Evolutionary conservation across 2,888 invertebrate species (phyloP).

Genomic region (Mongoloraphidia duomilia): DNA sequence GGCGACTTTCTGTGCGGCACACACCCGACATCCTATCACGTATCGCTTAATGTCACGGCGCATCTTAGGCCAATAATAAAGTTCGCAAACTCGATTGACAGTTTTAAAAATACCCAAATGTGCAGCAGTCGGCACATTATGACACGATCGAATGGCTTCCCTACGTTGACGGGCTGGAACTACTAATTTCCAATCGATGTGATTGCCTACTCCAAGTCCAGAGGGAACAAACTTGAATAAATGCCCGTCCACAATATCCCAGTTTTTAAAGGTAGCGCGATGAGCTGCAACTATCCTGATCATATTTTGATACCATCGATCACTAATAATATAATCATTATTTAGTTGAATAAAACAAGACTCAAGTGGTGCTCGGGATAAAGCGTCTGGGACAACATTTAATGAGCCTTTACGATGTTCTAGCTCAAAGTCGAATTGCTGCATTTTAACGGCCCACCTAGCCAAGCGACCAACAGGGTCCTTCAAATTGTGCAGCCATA

Average conservation of each 20-base stretch:
- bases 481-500: too few relatives aligned
- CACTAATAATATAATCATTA: too few relatives aligned
- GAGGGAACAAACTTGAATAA: slow-evolving; percentile 10
- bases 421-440: neutral
- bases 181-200: slow-evolving; percentile 5
- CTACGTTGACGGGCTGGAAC: neutral
- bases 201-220: neutral
- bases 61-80: slow-evolving; percentile 6
- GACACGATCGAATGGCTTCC: slow-evolving; percentile 5
- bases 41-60: neutral
- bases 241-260: slow-evolving; percentile 8
- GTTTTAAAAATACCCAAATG: slow-evolving; percentile 6
- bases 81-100: neutral
- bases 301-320: slow-evolving; percentile 11
- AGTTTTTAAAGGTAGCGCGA: slow-evolving; percentile 9
- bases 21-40: slow-evolving; percentile 1
- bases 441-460: neutral
- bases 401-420: slow-evolving; percentile 2
- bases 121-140: neutral
- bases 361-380: neutral
- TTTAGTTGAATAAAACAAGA: too few relatives aligned
- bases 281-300: slow-evolving; percentile 4
- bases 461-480: too few relatives aligned
- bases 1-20: neutral
- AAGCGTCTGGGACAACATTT: slow-evolving; percentile 2